Evolutionary conservation across 2,888 invertebrate genomes (phyloP).

Genomic region (Volucella inanis): DNA sequence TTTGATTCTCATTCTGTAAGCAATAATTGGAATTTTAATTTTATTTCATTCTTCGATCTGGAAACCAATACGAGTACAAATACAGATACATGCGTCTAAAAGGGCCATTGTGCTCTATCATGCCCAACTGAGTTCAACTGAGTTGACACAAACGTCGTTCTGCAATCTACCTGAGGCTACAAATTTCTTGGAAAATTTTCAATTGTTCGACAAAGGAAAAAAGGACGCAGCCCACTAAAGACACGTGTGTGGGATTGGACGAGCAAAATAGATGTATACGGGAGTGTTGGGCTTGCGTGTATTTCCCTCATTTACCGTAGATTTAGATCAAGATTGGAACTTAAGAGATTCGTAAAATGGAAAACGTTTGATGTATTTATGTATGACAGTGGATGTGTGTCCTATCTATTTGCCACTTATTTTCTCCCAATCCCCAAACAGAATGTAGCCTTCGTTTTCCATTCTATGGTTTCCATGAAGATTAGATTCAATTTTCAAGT

Average conservation of each 20-base stretch:
- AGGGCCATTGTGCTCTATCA: too few relatives aligned
- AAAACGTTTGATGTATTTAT: constrained; percentile 21
- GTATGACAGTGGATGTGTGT: neutral
- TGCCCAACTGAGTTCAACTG: neutral
- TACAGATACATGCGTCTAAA: neutral
- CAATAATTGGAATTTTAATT: constrained; percentile 41
- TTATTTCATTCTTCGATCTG: neutral
- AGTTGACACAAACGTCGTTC: neutral
- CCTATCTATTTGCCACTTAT: constrained; percentile 17
- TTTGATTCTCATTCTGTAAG: constrained; percentile 26
- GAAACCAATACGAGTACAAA: neutral
- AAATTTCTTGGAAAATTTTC: constrained; percentile 22
- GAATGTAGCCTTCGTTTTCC: neutral
- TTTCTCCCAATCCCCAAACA: neutral
- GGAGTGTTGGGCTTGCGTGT: neutral
- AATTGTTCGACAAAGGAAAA: neutral
- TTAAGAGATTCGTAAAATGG: neutral
- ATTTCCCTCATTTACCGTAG: constrained; percentile 19
- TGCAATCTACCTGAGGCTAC: constrained; percentile 7
- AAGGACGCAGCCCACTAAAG: neutral
- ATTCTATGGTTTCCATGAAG: neutral
- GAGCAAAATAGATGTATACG: too few relatives aligned
- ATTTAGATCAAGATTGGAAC: constrained; percentile 22
- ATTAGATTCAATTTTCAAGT: constrained; percentile 55
- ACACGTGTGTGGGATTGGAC: too few relatives aligned